Conservation (phyloP, 2,888 invertebrate genomes). For the Chymomyza procnemis region DNA sequence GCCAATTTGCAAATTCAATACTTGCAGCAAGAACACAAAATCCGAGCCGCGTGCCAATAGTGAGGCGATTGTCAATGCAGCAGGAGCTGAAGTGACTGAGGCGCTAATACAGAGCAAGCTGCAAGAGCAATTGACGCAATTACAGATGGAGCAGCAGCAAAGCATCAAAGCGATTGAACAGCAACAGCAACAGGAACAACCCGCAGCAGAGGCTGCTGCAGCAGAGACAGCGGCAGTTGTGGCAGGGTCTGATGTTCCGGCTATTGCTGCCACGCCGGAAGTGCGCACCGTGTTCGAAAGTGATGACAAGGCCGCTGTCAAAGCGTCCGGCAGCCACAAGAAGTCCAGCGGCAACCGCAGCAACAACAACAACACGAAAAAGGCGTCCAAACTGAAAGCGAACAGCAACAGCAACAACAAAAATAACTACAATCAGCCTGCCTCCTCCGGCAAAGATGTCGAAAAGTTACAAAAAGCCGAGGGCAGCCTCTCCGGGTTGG, state of each 20-base stretch:
- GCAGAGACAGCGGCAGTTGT: constrained; percentile 12
- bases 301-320: constrained; percentile 32
- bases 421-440: constrained; percentile 60
- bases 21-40: constrained; percentile 74
- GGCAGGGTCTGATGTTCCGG: constrained; percentile 11
- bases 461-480: constrained; percentile 81
- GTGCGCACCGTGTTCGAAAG: constrained; percentile 56
- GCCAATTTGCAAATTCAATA: not conserved
- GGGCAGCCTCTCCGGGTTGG: constrained; percentile 89
- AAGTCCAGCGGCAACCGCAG: constrained; percentile 49
- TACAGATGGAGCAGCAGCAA: constrained; percentile 57
- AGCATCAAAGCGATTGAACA: constrained; percentile 62
- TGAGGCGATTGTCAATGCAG: not conserved
- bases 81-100: constrained; percentile 12
- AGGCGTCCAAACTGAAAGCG: constrained; percentile 75
- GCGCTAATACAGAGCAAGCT: constrained; percentile 58
- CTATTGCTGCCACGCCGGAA: constrained; percentile 44
- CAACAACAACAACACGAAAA: constrained; percentile 75
- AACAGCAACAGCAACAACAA: constrained; percentile 45
- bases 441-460: constrained; percentile 51
- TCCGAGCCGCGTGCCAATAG: constrained; percentile 64
- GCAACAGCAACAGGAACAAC: constrained; percentile 26
- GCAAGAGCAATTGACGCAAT: constrained; percentile 77
- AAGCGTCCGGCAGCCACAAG: constrained; percentile 57
- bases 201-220: constrained; percentile 2